Percentiles rank a stretch among this genome's conserved stretches.
phyloP scores from a whole-genome alignment of 2,888 invertebrate species.

The Meiosimyza platycephala region DNA sequence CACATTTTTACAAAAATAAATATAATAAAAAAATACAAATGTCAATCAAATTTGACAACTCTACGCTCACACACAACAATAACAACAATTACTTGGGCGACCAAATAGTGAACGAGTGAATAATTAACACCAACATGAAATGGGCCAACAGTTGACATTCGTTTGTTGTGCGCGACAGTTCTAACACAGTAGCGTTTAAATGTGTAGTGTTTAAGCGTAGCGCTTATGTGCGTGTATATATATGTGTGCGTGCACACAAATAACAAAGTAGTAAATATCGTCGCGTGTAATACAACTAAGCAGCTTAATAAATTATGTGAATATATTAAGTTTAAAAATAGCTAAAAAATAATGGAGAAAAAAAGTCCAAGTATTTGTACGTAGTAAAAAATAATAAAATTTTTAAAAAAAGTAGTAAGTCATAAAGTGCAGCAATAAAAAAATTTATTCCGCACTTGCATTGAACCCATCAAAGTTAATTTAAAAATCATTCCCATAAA shows the following conservation, averaged over 20 bases:
- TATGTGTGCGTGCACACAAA: slow-evolving; percentile 5
- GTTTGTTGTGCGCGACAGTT: slow-evolving; percentile 10
- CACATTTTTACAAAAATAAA: no score
- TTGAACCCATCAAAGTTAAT: no score
- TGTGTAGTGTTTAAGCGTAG: background rate
- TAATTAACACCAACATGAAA: slow-evolving; percentile 1
- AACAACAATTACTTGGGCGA: no score
- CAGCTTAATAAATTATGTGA: background rate
- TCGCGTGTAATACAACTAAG: no score
- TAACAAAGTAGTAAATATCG: background rate
- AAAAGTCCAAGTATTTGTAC: background rate
- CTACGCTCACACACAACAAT: background rate
- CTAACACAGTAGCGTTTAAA: background rate
- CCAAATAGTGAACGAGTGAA: background rate
- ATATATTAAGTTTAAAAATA: background rate
- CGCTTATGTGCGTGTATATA: slow-evolving; percentile 7
- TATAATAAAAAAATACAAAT: no score
- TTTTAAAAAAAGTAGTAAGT: no score
- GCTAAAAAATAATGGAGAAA: background rate
- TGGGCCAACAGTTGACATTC: slow-evolving; percentile 24
- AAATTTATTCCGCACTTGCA: no score
- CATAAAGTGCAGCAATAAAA: no score
- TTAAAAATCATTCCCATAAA: no score
- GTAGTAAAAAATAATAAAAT: no score
- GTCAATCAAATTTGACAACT: slow-evolving; percentile 1